These are phyloP conservation scores for Lordiphosa mommai DNA, from an alignment of 1,140 invertebrate genomes.

Conservation along the genomic window DNA sequence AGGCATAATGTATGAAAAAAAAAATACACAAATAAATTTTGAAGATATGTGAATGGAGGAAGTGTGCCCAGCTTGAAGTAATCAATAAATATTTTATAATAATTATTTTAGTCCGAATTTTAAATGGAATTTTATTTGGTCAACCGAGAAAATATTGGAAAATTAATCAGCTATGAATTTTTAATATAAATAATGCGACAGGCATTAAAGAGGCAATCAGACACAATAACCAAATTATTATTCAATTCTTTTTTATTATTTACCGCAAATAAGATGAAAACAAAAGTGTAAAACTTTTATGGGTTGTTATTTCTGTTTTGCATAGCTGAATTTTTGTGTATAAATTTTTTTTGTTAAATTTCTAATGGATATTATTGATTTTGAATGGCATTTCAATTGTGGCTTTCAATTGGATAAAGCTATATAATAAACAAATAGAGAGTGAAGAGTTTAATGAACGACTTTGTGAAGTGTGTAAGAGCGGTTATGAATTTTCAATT, in stretches of 20 bases:
- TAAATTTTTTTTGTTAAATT: not conserved
- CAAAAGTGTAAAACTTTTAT: conserved; percentile 2
- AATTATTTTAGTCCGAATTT: conserved; percentile 15
- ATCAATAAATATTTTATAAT: conserved; percentile 4
- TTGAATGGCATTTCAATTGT: conserved; percentile 8
- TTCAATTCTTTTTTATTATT: conserved; percentile 2
- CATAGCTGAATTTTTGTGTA: not conserved
- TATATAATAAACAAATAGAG: not conserved
- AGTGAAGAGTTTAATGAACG: not conserved
- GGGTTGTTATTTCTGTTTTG: not conserved
- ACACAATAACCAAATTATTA: conserved; percentile 20
- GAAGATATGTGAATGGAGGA: conserved; percentile 15
- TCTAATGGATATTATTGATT: conserved; percentile 23
- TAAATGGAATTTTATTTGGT: conserved; percentile 22
- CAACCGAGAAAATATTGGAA: conserved; percentile 26
- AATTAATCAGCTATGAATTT: conserved; percentile 32
- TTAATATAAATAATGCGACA: conserved; percentile 25
- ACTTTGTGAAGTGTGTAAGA: not conserved
- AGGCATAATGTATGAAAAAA: conserved; percentile 72
- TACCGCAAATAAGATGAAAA: not conserved
- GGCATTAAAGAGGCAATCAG: conserved; percentile 4
- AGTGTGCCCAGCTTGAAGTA: not conserved
- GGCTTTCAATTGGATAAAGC: not conserved
- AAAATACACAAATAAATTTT: conserved; percentile 54
- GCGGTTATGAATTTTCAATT: not conserved